phyloP scores from a whole-genome alignment of 2,888 invertebrate species.

The Drosophila sordidula region DNA sequence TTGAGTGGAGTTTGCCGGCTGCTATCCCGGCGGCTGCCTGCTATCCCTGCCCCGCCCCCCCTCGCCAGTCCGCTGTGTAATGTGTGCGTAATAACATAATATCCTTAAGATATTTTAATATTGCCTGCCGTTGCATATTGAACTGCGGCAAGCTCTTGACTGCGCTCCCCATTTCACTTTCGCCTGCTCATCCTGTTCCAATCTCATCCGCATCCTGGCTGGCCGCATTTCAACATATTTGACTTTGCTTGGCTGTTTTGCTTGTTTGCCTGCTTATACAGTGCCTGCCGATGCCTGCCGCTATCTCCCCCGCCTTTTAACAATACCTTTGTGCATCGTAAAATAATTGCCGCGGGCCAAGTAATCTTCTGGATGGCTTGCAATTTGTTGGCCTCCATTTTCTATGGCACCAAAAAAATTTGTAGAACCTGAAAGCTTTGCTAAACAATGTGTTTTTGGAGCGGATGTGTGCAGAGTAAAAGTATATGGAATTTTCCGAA shows the following conservation, averaged over 20 bases:
- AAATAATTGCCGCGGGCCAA: conserved; percentile 81
- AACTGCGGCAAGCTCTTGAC: conserved; percentile 71
- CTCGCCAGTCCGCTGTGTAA: conserved; percentile 60
- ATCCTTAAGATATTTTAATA: conserved; percentile 83
- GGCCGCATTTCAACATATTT: conserved; percentile 79
- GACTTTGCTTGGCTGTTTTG: conserved; percentile 67
- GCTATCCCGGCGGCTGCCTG: conserved; percentile 19
- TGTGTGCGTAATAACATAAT: conserved; percentile 82
- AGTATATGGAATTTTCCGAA: conserved; percentile 35
- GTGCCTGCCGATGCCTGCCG: conserved; percentile 22
- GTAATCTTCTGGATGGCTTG: conserved; percentile 74
- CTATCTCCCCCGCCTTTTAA: conserved; percentile 64
- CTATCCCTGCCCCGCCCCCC: neutral
- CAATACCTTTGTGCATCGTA: conserved; percentile 85
- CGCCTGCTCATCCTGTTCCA: conserved; percentile 16
- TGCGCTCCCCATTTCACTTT: conserved; percentile 16
- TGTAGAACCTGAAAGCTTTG: conserved; percentile 35
- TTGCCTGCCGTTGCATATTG: conserved; percentile 77
- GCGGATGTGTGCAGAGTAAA: conserved; percentile 46
- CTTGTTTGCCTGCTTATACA: conserved; percentile 60
- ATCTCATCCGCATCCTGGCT: conserved; percentile 50
- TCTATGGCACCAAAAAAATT: conserved; percentile 31
- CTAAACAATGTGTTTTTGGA: conserved; percentile 26
- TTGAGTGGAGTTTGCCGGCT: conserved; percentile 71
- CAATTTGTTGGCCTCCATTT: conserved; percentile 56